Conservation (phyloP, 2,888 invertebrate species). For the Venusia cambrica region DNA sequence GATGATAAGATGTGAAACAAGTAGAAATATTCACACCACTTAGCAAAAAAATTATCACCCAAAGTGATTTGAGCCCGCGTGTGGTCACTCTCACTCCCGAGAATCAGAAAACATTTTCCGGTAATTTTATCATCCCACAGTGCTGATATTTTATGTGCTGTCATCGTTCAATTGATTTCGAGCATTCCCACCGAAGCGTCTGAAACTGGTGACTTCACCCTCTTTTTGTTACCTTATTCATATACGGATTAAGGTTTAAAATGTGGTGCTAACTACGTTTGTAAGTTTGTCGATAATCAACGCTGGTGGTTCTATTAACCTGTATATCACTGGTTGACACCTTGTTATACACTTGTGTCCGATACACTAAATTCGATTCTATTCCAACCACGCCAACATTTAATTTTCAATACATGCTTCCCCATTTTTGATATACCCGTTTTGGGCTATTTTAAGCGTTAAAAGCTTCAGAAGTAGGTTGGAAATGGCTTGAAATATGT, state of each 20-base stretch:
- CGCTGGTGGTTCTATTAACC: slow-evolving; percentile 61
- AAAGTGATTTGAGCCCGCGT: slow-evolving; percentile 30
- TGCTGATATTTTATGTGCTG: slow-evolving; percentile 46
- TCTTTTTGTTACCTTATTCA: slow-evolving; percentile 26
- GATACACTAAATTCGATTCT: slow-evolving; percentile 26
- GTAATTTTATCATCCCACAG: slow-evolving; percentile 32
- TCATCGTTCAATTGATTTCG: slow-evolving; percentile 52
- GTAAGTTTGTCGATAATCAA: slow-evolving; percentile 36
- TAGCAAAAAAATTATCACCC: slow-evolving; percentile 4
- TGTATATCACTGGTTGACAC: slow-evolving; percentile 65
- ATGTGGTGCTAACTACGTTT: slow-evolving; percentile 18
- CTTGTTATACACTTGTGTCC: slow-evolving; percentile 39
- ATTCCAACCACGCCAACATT: accelerated
- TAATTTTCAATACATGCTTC: slow-evolving; percentile 7
- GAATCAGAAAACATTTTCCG: slow-evolving; percentile 36
- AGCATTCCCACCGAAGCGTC: slow-evolving; percentile 35
- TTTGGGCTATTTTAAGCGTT: slow-evolving; percentile 18
- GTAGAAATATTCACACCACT: slow-evolving; percentile 4
- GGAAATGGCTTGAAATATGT: slow-evolving; percentile 8
- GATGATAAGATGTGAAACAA: neutral
- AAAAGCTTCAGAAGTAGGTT: accelerated
- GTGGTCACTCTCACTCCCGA: slow-evolving; percentile 36
- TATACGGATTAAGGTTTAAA: slow-evolving; percentile 30
- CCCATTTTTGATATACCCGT: too few species aligned
- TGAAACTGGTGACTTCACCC: slow-evolving; percentile 16